phyloP scores from a whole-genome alignment of 2,888 invertebrate species.

The Eurytoma californica region DNA sequence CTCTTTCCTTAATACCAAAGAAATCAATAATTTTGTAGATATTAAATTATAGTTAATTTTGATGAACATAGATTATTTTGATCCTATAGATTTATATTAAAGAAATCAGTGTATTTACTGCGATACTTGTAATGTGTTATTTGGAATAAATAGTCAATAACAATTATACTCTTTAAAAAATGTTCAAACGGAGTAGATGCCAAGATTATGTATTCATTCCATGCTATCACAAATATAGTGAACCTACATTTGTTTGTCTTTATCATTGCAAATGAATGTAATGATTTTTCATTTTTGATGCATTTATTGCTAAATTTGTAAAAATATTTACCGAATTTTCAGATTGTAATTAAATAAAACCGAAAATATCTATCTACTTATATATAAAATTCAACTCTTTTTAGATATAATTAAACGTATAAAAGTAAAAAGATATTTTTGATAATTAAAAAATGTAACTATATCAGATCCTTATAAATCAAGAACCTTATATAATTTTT shows the following conservation, averaged over 20 bases:
- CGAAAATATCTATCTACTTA: neutral
- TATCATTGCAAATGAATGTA: constrained; percentile 40
- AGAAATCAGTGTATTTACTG: too few relatives aligned
- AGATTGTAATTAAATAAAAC: too few relatives aligned
- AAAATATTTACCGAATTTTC: neutral
- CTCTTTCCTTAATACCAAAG: too few relatives aligned
- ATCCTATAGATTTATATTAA: too few relatives aligned
- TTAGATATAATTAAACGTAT: constrained; percentile 15
- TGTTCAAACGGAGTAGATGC: constrained; percentile 28
- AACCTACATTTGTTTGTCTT: constrained; percentile 30
- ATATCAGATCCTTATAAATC: constrained; percentile 32
- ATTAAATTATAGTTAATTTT: too few relatives aligned
- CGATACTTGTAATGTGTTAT: neutral
- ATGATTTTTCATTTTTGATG: constrained; percentile 47
- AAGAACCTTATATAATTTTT: constrained; percentile 8
- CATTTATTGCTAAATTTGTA: constrained; percentile 35
- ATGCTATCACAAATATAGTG: constrained; percentile 53
- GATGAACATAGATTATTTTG: too few relatives aligned
- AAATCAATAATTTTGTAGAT: too few relatives aligned
- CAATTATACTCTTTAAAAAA: constrained; percentile 7
- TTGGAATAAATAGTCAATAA: constrained; percentile 19
- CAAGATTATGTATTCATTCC: constrained; percentile 14
- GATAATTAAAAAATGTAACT: constrained; percentile 22
- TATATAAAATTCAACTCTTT: neutral
- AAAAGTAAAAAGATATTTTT: constrained; percentile 36